phyloP scores from a whole-genome alignment of 2,888 invertebrate genomes.

The Carabus problematicus region DNA sequence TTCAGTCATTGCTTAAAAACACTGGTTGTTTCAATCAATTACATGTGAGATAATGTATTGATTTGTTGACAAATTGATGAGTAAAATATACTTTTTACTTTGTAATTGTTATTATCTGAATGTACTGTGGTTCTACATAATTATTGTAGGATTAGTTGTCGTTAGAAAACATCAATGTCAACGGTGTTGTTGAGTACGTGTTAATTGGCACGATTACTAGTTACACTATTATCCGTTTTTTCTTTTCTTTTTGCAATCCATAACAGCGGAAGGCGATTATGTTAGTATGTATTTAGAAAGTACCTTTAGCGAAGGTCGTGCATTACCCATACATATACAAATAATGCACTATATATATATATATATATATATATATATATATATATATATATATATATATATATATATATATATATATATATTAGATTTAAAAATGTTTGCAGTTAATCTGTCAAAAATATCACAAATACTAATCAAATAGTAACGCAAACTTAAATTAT shows the following conservation, averaged over 20 bases:
- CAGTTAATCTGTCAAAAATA: neutral
- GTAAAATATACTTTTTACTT: too few species aligned
- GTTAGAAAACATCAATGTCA: conserved; percentile 33
- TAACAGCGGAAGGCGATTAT: conserved; percentile 39
- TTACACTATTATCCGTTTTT: conserved; percentile 25
- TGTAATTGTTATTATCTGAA: too few species aligned
- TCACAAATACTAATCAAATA: neutral
- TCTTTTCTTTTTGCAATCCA: conserved; percentile 24
- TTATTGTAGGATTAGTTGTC: too few species aligned
- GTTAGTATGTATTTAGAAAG: conserved; percentile 37
- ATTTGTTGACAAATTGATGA: too few species aligned
- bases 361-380: conserved; percentile 6
- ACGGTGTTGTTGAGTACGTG: conserved; percentile 23
- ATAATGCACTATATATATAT: conserved; percentile 20
- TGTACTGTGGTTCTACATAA: too few species aligned
- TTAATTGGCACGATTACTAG: conserved; percentile 26
- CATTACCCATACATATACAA: conserved; percentile 29
- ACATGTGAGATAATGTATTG: too few species aligned
- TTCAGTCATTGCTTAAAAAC: too few species aligned
- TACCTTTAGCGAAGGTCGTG: conserved; percentile 30
- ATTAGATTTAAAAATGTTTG: neutral
- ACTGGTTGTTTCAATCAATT: too few species aligned
- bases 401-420: neutral
- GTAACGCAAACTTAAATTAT: too few species aligned
- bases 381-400: neutral